Percentiles rank a stretch among this genome's conserved stretches.
Conservation (phyloP, 1,140 invertebrate species). For the Pseudomyrmex dendroicus region DNA sequence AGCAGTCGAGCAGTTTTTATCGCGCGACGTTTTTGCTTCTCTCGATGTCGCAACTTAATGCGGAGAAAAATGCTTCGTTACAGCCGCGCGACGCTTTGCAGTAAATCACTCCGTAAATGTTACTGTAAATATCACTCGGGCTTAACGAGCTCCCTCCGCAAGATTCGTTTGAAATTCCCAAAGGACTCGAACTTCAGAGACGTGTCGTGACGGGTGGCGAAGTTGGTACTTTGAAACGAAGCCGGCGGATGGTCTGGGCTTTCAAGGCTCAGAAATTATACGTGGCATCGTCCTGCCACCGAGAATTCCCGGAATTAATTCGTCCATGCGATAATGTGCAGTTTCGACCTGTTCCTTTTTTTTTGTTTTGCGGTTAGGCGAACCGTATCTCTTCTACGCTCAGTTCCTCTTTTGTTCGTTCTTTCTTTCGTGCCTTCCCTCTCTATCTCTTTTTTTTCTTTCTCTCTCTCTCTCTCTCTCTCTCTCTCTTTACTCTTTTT, state of each 20-base stretch:
- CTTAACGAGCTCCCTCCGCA: slow-evolving; percentile 53
- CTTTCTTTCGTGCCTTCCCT: neutral
- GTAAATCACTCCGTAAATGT: slow-evolving; percentile 65
- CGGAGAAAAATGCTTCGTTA: slow-evolving; percentile 56
- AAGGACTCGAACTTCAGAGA: slow-evolving; percentile 62
- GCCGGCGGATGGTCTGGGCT: slow-evolving; percentile 35
- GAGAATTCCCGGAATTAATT: slow-evolving; percentile 69
- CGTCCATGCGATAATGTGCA: slow-evolving; percentile 40
- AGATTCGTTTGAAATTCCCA: slow-evolving; percentile 62
- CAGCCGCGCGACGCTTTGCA: slow-evolving; percentile 57
- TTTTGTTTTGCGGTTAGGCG: neutral
- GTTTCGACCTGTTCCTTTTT: neutral
- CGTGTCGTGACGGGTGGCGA: slow-evolving; percentile 58
- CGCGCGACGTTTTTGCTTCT: neutral
- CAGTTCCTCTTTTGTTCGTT: neutral
- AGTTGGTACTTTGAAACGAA: slow-evolving; percentile 64
- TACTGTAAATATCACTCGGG: slow-evolving; percentile 66
- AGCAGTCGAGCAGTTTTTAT: no score
- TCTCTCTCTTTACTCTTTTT: neutral
- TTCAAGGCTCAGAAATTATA: slow-evolving; percentile 52
- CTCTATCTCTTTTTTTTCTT: neutral
- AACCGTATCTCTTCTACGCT: slow-evolving; percentile 30
- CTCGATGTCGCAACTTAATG: slow-evolving; percentile 16
- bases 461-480: neutral
- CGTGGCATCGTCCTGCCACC: slow-evolving; percentile 45